Evolutionary conservation across 1,140 invertebrate genomes (phyloP), one percentile per base, ranked within the genome.

Genomic region (Ceratoteleas bidentatus): DNA sequence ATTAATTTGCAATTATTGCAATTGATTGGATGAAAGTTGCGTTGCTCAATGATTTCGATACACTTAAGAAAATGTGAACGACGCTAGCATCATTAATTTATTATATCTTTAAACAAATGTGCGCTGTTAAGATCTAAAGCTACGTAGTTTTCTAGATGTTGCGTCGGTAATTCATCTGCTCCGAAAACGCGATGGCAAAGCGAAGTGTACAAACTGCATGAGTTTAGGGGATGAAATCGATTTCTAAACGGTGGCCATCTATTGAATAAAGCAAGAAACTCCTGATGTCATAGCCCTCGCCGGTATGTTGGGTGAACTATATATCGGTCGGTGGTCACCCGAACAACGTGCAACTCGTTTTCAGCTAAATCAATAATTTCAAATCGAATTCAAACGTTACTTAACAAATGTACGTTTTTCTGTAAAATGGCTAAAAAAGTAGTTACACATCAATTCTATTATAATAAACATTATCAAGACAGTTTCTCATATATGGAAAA

Each of bases 281-380:
- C 57, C 64, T 87, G 65, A 60, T 65, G 80, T 88, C 85, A 85
- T 72, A 84, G 84, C 68, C 81, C 75, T 83, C 62, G 90, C 85
- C 86, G 90, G 89, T 91, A 91, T 90, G 64, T 74, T 80, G 57
- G 60, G 58, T 65, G 77, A 83, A 75, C 47, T 69, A 52, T 88
- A 84, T 91, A 90, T 90, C 90, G 88, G 88, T 91, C 85, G 87
- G 87, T 88, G 89, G 89, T 90, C 88, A 89, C 85, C 81, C 66
- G 10, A 54, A 47, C 14, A 36, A 6, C 11, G 24, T 8, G 15
- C 10, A 43, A 4, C 6, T 10, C 16, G 1, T 32, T 24, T 60
- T n/a, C 2, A 45, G 56, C 14, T 40, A 58, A 66, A 85, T 81
- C 69, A 64, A 83, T 78, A 75, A 52, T 68, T 56, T 61, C 16